phyloP scores from a whole-genome alignment of 2,888 invertebrate genomes.

The Sericinus montela region DNA sequence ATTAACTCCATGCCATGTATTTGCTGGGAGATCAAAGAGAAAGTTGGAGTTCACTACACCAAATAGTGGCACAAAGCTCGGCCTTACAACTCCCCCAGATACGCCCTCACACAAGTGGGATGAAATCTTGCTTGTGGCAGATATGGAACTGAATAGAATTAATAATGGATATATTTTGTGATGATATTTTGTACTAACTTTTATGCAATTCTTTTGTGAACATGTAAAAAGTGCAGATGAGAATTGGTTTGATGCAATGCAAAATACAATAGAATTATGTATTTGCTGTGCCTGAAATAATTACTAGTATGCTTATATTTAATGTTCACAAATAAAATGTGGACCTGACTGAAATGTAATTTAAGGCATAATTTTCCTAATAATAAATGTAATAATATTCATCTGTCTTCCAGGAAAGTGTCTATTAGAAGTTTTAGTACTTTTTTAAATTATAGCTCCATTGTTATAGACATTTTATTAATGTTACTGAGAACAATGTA shows the following conservation, averaged over 20 bases:
- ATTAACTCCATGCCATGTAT: conserved; percentile 50
- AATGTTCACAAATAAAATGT: conserved; percentile 14
- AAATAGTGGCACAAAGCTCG: conserved; percentile 52
- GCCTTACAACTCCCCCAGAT: conserved; percentile 62
- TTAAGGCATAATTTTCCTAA: conserved; percentile 28
- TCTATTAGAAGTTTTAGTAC: conserved; percentile 17
- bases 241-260: not conserved
- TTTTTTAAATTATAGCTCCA: not conserved
- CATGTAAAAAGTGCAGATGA: not conserved
- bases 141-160: conserved; percentile 79
- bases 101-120: conserved; percentile 77
- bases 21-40: conserved; percentile 63
- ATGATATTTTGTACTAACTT: conserved; percentile 27
- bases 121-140: conserved; percentile 76
- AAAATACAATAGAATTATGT: not conserved
- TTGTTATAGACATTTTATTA: conserved; percentile 11
- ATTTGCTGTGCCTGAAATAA: conserved; percentile 1
- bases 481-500: conserved; percentile 55
- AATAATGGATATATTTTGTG: conserved; percentile 67
- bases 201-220: conserved; percentile 30
- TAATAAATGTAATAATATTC: conserved; percentile 34
- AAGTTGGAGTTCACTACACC: conserved; percentile 71
- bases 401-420: conserved; percentile 52
- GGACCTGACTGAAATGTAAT: conserved; percentile 21
- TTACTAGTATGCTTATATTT: conserved; percentile 1